These are phyloP conservation scores for Mesorhabditis sp. DNA, from an alignment of 2,888 invertebrate genomes.

Conservation along the genomic window DNA sequence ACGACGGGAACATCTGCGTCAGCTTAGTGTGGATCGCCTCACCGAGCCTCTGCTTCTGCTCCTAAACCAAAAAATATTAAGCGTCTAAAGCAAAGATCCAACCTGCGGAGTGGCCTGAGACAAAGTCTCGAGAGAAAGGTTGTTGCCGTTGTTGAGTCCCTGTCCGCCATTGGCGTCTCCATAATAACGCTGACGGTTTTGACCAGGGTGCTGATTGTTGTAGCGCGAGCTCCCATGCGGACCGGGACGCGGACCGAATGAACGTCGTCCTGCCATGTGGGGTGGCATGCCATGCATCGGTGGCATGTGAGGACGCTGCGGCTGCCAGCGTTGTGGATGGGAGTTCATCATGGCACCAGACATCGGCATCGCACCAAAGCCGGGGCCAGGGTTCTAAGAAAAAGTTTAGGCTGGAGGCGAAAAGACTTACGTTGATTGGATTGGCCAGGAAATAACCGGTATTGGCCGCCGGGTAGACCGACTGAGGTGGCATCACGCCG, in stretches of 20 bases:
- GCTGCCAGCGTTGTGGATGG: too few relatives aligned
- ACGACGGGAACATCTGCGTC: conserved; percentile 10
- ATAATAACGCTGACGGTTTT: too few relatives aligned
- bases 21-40: conserved; percentile 88
- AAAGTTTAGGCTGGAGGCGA: conserved; percentile 20
- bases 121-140: conserved; percentile 30
- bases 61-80: conserved; percentile 58
- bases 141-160: too few relatives aligned
- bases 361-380: too few relatives aligned
- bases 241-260: too few relatives aligned
- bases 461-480: conserved; percentile 47
- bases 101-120: conserved; percentile 76
- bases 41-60: conserved; percentile 97
- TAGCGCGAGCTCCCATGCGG: too few relatives aligned
- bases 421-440: conserved; percentile 19
- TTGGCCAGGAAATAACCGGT: conserved; percentile 53
- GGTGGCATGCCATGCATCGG: too few relatives aligned
- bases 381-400: conserved; percentile 14
- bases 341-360: too few relatives aligned
- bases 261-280: too few relatives aligned
- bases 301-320: too few relatives aligned
- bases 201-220: too few relatives aligned
- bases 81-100: not conserved
- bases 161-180: too few relatives aligned
- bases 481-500: conserved; percentile 27